Evolutionary conservation across 2,113 vertebrate species (phyloP).

Genomic region (Carassius auratus): DNA sequence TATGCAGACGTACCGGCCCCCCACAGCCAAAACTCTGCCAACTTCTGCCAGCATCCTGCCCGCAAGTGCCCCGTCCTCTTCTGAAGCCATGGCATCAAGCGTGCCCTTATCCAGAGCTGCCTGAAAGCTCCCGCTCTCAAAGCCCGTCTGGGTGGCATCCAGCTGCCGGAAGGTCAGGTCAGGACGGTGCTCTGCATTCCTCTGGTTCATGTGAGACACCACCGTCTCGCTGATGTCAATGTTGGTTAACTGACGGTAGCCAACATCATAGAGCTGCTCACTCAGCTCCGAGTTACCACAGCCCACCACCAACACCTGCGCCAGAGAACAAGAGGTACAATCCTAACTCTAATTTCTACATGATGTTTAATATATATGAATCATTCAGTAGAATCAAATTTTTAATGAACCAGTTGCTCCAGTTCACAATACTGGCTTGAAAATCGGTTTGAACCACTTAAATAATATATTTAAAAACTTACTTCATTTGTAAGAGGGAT

Average conservation of each 20-base stretch:
- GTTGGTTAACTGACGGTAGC: slow-evolving; percentile 86
- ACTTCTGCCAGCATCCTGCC: slow-evolving; percentile 87
- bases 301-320: slow-evolving; percentile 77
- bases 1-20: slow-evolving; percentile 91
- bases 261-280: slow-evolving; percentile 90
- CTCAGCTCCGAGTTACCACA: slow-evolving; percentile 97
- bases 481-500: too few species aligned
- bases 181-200: slow-evolving; percentile 78
- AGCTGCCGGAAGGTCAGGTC: slow-evolving; percentile 84
- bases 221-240: slow-evolving; percentile 90
- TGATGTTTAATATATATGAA: not conserved
- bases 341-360: too few species aligned
- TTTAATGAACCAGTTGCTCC: not conserved
- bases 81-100: slow-evolving; percentile 86
- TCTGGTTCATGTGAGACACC: slow-evolving; percentile 87
- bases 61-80: slow-evolving; percentile 75
- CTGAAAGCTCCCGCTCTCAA: slow-evolving; percentile 83
- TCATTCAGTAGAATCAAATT: not conserved
- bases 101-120: slow-evolving; percentile 94
- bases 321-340: too few species aligned
- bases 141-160: slow-evolving; percentile 87
- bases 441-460: not conserved
- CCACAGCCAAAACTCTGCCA: slow-evolving; percentile 83
- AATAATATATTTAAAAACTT: too few species aligned
- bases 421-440: not conserved